Base-by-base conservation (phyloP, 1,140 invertebrate genomes). In the Saccostrea glomerata region DNA sequence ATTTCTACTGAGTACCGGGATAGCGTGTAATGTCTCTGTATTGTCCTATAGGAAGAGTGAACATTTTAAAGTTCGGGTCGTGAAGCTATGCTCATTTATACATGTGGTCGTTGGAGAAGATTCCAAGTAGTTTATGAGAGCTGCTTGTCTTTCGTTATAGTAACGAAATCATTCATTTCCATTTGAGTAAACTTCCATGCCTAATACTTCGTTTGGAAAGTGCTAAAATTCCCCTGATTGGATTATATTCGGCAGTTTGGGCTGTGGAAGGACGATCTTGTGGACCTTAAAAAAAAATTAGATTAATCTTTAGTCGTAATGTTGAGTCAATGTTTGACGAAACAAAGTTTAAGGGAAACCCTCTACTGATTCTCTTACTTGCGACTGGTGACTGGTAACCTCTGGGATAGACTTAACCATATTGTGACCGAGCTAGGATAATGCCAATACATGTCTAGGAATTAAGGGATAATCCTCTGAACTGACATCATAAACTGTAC, bases 401-500 rank as follows among this genome's bases (percentile, higher is more conserved):
- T 25, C 25, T 13, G 25, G 70, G 70, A 30, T 11, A 77, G 70
- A 77, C 17, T 77, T 77, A 77, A 77, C 70, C 70, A 25, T 77
- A 30, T 77, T 12, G 23, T 77, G 70, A 77, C 70, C 25, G 70
- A 77, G 70, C 70, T 12, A 77, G 70, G 70, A 77, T 77, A 77
- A 77, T 77, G 70, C 70, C 25, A 25, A 23, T 30, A 25, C 23
- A 77, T 30, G 70, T 77, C 70, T 36, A 30, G 23, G 70, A 2
- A 36, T 77, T 77, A 77, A 36, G 23, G 70, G 70, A 77, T 77
- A 77, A 77, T 77, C 30, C 25, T 77, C 70, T 30, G 30, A 9
- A 36, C 70, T 36, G 70, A 77, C 25, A 77, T 77, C 70, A 77
- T 77, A 77, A 77, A 77, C 70, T 73, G 25, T 36, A 25, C 70